Conservation (phyloP, 2,797 vertebrate genomes). For the Tiaroga cobitis region DNA sequence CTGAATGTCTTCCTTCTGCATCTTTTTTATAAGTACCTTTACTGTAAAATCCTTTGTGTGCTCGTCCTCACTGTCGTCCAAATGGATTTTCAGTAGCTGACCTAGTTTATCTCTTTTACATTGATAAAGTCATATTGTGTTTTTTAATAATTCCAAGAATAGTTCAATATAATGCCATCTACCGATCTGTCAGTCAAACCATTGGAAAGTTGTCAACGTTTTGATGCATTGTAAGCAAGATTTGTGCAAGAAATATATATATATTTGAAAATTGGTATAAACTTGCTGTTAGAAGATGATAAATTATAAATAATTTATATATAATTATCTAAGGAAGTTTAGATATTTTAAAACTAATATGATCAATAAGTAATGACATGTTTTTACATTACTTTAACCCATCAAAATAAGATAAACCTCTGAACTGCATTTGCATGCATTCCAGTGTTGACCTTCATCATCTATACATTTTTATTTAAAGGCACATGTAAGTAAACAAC, state of each 20-base stretch:
- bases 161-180: not conserved
- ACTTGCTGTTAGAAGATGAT: not conserved
- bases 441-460: too few species aligned
- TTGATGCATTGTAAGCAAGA: not conserved
- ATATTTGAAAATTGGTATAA: too few species aligned
- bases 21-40: constrained; percentile 14
- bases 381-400: too few species aligned
- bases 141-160: not conserved
- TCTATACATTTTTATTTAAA: too few species aligned
- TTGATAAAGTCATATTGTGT: not conserved
- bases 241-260: not conserved
- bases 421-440: too few species aligned
- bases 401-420: too few species aligned
- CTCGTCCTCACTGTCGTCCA: not conserved
- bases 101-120: constrained; percentile 12
- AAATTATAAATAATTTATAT: not conserved
- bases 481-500: too few species aligned
- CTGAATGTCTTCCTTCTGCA: constrained; percentile 5
- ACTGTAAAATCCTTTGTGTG: constrained; percentile 21
- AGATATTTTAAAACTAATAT: not conserved
- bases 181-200: not conserved
- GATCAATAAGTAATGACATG: too few species aligned
- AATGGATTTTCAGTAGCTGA: not conserved
- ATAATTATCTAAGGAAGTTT: not conserved
- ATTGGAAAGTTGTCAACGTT: not conserved